A percentile compares a stretch with the other conserved stretches of the same genome.
phyloP scores from a whole-genome alignment of 2,888 invertebrate genomes.

The Synanthedon formicaeformis region DNA sequence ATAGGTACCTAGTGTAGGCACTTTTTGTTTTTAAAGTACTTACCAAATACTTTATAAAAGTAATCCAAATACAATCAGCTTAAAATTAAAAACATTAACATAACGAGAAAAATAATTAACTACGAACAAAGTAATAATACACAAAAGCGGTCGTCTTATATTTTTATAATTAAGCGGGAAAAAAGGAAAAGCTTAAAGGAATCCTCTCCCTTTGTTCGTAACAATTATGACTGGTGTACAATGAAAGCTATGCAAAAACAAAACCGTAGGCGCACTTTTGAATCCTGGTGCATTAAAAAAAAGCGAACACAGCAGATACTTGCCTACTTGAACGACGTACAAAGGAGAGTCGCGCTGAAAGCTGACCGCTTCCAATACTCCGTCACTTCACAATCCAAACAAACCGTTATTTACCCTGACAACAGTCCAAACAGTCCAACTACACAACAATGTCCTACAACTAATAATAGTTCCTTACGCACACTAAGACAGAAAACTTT shows the following conservation, averaged over 20 bases:
- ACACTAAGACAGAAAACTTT: conserved; percentile 14
- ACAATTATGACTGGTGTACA: conserved; percentile 22
- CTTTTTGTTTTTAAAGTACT: no score
- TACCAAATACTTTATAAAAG: no score
- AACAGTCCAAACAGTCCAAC: conserved; percentile 28
- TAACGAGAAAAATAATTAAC: neutral
- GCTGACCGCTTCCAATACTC: conserved; percentile 34
- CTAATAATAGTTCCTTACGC: conserved; percentile 12
- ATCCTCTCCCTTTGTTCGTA: conserved; percentile 4
- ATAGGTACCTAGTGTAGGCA: no score
- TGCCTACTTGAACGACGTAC: conserved; percentile 54
- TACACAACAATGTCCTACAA: conserved; percentile 22
- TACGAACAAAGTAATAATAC: neutral
- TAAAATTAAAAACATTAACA: neutral
- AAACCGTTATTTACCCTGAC: conserved; percentile 34
- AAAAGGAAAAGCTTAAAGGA: neutral
- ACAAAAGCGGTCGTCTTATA: neutral
- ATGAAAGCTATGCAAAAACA: conserved; percentile 26
- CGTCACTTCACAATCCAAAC: conserved; percentile 48
- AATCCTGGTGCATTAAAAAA: conserved; percentile 25
- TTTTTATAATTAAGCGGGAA: neutral
- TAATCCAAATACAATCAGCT: no score
- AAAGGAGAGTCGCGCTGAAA: conserved; percentile 39
- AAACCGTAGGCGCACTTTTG: conserved; percentile 10
- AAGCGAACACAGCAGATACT: conserved; percentile 45